A percentile compares a stretch with the other conserved stretches of the same genome.
These are phyloP conservation scores for Heliconius eleuchia DNA, from an alignment of 1,140 invertebrate genomes.

Conservation along the genomic window DNA sequence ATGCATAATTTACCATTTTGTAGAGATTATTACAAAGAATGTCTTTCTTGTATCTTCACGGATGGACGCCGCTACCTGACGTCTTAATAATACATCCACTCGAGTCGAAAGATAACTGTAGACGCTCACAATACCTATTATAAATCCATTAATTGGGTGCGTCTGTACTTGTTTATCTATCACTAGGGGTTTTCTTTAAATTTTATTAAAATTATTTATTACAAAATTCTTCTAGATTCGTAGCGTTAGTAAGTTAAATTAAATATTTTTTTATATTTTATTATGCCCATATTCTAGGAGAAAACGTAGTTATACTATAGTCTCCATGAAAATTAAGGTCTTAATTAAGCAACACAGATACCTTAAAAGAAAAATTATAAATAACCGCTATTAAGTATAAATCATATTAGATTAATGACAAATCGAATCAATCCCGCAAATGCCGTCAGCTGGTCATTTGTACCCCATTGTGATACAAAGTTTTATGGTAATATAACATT, in stretches of 20 bases:
- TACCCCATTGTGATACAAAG: conserved; percentile 34
- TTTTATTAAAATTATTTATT: no score
- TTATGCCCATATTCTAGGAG: no score
- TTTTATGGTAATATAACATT: conserved; percentile 45
- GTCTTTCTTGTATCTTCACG: conserved; percentile 37
- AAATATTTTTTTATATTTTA: no score
- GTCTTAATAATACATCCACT: conserved; percentile 40
- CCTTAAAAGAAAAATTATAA: no score
- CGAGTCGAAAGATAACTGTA: conserved; percentile 47
- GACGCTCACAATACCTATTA: conserved; percentile 36
- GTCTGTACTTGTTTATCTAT: background rate
- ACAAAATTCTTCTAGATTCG: no score
- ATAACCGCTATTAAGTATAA: background rate
- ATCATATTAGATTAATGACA: conserved; percentile 19
- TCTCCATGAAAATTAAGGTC: no score
- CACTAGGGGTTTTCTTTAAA: no score
- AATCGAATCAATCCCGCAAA: conserved; percentile 24
- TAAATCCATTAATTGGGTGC: conserved; percentile 33
- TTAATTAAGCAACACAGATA: no score
- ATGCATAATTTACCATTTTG: background rate
- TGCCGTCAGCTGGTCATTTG: conserved; percentile 35
- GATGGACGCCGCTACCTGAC: conserved; percentile 31
- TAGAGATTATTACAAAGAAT: conserved; percentile 3
- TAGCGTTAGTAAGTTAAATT: no score
- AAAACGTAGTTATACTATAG: no score